These are phyloP conservation scores for Mythimna loreyi DNA, from an alignment of 2,888 invertebrate species.

Conservation along the genomic window DNA sequence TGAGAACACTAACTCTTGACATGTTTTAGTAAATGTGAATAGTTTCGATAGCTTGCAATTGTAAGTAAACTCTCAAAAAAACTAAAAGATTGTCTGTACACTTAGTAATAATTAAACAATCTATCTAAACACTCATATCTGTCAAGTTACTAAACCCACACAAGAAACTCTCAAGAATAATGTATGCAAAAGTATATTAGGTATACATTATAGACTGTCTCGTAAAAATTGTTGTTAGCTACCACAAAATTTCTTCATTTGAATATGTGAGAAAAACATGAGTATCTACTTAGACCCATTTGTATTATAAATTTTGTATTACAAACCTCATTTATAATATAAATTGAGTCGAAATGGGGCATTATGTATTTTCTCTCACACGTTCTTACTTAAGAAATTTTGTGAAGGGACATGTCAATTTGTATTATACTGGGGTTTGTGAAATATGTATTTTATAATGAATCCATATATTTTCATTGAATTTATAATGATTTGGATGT, in stretches of 20 bases:
- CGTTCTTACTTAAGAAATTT: constrained; percentile 36
- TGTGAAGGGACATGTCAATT: constrained; percentile 39
- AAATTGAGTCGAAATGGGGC: constrained; percentile 54
- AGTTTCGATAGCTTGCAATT: neutral
- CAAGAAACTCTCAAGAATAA: constrained; percentile 4
- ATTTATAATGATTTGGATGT: constrained; percentile 23
- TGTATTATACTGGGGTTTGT: constrained; percentile 21
- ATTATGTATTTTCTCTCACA: constrained; percentile 52
- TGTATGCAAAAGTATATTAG: constrained; percentile 25
- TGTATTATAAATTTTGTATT: constrained; percentile 56
- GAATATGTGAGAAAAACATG: constrained; percentile 55
- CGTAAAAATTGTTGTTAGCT: constrained; percentile 37
- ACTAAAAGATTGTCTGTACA: neutral
- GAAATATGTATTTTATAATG: constrained; percentile 39
- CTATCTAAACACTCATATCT: neutral
- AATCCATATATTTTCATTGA: constrained; percentile 33
- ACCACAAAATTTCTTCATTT: constrained; percentile 49
- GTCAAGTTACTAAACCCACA: constrained; percentile 17
- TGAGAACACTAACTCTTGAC: neutral
- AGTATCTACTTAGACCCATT: constrained; percentile 49
- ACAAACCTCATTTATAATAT: constrained; percentile 51
- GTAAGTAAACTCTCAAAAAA: neutral
- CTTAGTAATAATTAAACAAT: constrained; percentile 10
- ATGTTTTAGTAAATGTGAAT: neutral
- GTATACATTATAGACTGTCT: constrained; percentile 24